These are phyloP conservation scores for Scaptomyza parva DNA, from an alignment of 2,888 invertebrate genomes.

Conservation along the genomic window DNA sequence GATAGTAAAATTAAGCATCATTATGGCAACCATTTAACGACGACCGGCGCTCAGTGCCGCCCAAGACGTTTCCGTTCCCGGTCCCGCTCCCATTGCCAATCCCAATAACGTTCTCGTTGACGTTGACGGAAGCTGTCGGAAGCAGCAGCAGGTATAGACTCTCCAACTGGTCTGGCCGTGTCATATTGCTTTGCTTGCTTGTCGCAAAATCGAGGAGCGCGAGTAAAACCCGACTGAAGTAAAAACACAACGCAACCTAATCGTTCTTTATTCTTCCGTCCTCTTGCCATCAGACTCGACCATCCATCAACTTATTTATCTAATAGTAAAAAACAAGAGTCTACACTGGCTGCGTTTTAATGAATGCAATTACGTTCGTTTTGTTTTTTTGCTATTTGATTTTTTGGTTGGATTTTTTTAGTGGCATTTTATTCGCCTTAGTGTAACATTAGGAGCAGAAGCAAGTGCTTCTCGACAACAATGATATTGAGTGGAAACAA, in stretches of 20 bases:
- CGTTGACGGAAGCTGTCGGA: conserved; percentile 71
- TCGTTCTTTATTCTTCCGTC: not conserved
- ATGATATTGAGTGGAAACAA: not conserved
- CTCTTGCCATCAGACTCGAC: not conserved
- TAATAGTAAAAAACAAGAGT: conserved; percentile 26
- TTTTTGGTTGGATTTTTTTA: conserved; percentile 58
- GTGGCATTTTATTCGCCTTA: conserved; percentile 61
- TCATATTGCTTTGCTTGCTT: conserved; percentile 19
- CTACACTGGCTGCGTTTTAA: conserved; percentile 60
- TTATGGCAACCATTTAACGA: conserved; percentile 72
- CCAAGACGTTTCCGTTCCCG: conserved; percentile 34
- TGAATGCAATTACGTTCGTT: conserved; percentile 69
- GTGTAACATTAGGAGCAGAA: conserved; percentile 49
- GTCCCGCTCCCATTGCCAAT: not conserved
- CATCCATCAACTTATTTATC: conserved; percentile 13
- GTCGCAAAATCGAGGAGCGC: conserved; percentile 63
- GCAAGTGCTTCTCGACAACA: conserved; percentile 26
- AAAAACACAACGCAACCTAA: conserved; percentile 11
- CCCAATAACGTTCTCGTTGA: conserved; percentile 33
- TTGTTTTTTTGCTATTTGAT: conserved; percentile 10
- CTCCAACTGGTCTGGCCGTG: conserved; percentile 38
- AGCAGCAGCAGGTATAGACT: conserved; percentile 59
- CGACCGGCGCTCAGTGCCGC: conserved; percentile 60
- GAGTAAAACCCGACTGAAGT: conserved; percentile 58
- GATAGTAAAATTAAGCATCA: conserved; percentile 80